Evolutionary conservation across 1,140 invertebrate species (phyloP).

Genomic region (Polyergus mexicanus): DNA sequence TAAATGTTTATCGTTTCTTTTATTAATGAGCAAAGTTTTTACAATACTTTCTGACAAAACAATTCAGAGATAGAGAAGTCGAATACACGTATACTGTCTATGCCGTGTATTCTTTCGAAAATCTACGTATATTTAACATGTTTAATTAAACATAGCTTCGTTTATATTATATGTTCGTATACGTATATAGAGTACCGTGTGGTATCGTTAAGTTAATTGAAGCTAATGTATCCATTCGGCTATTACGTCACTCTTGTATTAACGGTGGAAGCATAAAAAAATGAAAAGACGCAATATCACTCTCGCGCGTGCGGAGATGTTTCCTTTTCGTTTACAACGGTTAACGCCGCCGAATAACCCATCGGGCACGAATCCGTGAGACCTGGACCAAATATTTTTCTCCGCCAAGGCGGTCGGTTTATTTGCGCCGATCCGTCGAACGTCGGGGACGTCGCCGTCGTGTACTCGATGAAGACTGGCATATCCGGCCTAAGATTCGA

Average conservation of each 20-base stretch:
- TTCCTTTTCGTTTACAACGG: slow-evolving; percentile 13
- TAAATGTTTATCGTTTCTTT: too few species aligned
- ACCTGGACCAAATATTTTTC: slow-evolving; percentile 74
- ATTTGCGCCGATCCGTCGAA: slow-evolving; percentile 79
- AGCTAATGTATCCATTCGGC: not conserved
- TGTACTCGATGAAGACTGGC: slow-evolving; percentile 72
- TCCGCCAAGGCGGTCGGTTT: slow-evolving; percentile 72
- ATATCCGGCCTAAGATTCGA: slow-evolving; percentile 78
- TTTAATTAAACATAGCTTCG: too few species aligned
- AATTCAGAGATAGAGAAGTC: too few species aligned
- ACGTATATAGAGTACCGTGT: not conserved
- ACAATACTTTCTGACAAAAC: too few species aligned
- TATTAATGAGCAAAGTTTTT: too few species aligned
- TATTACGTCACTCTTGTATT: not conserved
- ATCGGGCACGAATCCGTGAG: slow-evolving; percentile 57
- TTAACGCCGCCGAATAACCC: slow-evolving; percentile 53
- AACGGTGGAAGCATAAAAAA: not conserved
- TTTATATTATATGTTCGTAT: too few species aligned
- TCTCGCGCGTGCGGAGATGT: not conserved
- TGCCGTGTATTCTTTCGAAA: too few species aligned
- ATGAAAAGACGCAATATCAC: not conserved
- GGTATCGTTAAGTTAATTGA: not conserved
- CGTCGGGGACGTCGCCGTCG: slow-evolving; percentile 71
- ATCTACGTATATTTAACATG: too few species aligned
- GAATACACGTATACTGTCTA: too few species aligned